Base-by-base conservation (phyloP, 2,797 vertebrate genomes). In the Paramormyrops hopkinsi region DNA sequence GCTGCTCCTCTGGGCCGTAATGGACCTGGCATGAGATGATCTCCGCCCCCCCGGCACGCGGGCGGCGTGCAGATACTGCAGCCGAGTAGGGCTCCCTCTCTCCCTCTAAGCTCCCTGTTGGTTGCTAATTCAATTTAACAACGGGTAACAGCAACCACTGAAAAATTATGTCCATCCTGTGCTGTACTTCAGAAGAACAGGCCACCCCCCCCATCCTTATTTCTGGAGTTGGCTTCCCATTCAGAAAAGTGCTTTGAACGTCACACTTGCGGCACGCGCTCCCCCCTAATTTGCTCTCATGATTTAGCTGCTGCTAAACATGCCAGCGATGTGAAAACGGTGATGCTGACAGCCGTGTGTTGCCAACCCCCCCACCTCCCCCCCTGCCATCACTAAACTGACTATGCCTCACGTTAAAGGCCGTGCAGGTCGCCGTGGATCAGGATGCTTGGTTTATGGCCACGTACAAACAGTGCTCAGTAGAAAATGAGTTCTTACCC, bases 1-100 rank as follows among this genome's bases (percentile, higher is more conserved):
- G 95, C 95, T 89, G 93, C 88, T 95, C 95, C 93, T 93, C 93
- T 93, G 93, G 93, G 93, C 92, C 62, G 89, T 87, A 88, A 59
- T 86, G 93, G 91, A 84, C 92, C 92, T 91, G 90, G 89, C 92
- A 91, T 92, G 73, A 92, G 94, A 93, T 93, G 83, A 6, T 33
- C 14, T 33, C 11, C 46, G 29, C 19, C 83, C 46, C 1, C 91
- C 92, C 91, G 92, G 89, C 82, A 91, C 79, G 89, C 87, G 44
- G 82, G 0, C 73, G 11, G 17, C 22, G 3, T n/a, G 19, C n/a
- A 84, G 22, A 51, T 17, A 0, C n/a, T 14, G 17, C 46, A 84
- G 48, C 44, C 1, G 9, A 22, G 9, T 19, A 3, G 0, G 46
- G 22, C 11, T 84, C 48, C 19, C 46, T 22, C 82, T 51, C 48